Conservation (phyloP, 2,113 vertebrate species). For the Neolamprologus caudopunctatus region DNA sequence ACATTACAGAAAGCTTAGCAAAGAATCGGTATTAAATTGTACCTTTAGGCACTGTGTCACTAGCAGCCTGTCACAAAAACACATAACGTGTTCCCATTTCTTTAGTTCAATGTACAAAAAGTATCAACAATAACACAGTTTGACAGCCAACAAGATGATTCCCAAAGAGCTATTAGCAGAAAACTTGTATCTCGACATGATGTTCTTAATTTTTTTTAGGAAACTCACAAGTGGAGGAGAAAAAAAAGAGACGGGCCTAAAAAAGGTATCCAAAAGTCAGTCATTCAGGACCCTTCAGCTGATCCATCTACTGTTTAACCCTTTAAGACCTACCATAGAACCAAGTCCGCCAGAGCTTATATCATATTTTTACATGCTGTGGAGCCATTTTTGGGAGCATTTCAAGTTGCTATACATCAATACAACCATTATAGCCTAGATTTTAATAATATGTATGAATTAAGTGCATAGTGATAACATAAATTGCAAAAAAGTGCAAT, state of each 20-base stretch:
- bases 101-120: background rate
- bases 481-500: no score
- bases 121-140: accelerated
- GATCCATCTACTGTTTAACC: background rate
- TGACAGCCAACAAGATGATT: background rate
- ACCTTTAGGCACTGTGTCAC: background rate
- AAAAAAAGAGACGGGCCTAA: background rate
- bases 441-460: no score
- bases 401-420: no score
- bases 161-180: background rate
- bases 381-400: no score
- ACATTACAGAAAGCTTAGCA: background rate
- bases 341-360: no score
- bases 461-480: no score
- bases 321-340: no score
- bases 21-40: background rate
- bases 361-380: no score
- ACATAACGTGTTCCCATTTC: background rate
- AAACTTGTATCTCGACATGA: background rate
- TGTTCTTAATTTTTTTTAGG: background rate
- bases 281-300: background rate
- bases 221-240: background rate
- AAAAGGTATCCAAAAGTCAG: background rate
- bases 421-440: no score
- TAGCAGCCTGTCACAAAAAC: background rate